A percentile compares a stretch with the other conserved stretches of the same genome.
phyloP scores from a whole-genome alignment of 2,888 invertebrate genomes.

The Metopia argyrocephala region DNA sequence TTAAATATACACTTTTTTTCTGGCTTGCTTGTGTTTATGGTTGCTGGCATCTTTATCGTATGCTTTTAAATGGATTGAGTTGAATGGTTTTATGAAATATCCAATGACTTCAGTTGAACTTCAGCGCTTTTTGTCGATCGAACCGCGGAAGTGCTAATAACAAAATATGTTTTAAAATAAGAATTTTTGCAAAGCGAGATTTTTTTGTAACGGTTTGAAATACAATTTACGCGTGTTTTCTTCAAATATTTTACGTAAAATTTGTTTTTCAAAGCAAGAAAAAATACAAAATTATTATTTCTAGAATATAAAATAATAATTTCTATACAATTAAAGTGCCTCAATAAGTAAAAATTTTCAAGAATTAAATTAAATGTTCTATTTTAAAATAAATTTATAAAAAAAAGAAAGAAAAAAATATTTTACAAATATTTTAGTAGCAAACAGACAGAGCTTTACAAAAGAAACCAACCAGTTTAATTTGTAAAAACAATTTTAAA shows the following conservation, averaged over 20 bases:
- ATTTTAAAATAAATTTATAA: not conserved
- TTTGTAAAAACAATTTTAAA: constrained; percentile 7
- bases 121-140: constrained; percentile 75
- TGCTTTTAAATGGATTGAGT: constrained; percentile 65
- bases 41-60: constrained; percentile 41
- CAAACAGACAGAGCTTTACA: constrained; percentile 13
- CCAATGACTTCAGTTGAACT: constrained; percentile 72
- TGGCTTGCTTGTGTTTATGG: constrained; percentile 41
- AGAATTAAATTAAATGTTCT: not conserved
- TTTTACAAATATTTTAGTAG: no score
- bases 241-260: constrained; percentile 54
- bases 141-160: constrained; percentile 65
- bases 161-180: constrained; percentile 30
- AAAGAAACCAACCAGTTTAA: not conserved
- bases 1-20: constrained; percentile 37
- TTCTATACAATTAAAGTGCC: constrained; percentile 52
- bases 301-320: not conserved
- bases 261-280: not conserved
- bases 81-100: constrained; percentile 67
- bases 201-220: constrained; percentile 33
- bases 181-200: constrained; percentile 45
- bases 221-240: constrained; percentile 11
- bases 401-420: not conserved
- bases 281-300: constrained; percentile 6
- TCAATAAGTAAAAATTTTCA: constrained; percentile 14